Conservation (phyloP, 2,113 vertebrate species). For the Sebastes fasciatus region DNA sequence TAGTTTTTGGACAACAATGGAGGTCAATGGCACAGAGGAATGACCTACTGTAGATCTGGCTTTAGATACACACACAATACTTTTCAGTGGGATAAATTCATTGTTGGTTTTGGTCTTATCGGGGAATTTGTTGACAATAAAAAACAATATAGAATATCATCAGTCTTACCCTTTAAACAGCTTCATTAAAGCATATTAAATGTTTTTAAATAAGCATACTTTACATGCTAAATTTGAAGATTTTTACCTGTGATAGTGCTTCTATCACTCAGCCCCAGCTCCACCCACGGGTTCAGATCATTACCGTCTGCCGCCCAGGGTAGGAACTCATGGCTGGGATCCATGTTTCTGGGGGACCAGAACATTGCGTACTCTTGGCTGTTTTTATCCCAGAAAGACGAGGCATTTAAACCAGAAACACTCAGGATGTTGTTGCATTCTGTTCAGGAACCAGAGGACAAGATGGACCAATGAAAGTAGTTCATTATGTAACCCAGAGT, state of each 20-base stretch:
- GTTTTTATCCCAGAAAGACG: constrained; percentile 81
- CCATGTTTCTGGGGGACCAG: constrained; percentile 71
- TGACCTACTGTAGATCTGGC: not conserved
- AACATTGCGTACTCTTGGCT: constrained; percentile 54
- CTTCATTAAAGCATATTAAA: not conserved
- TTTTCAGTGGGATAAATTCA: too few species aligned
- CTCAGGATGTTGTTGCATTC: constrained; percentile 82
- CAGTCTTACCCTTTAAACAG: not conserved
- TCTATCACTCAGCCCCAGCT: constrained; percentile 86
- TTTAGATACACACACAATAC: too few species aligned
- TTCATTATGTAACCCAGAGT: not conserved
- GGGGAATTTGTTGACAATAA: not conserved
- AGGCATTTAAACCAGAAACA: constrained; percentile 81
- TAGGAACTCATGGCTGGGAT: constrained; percentile 25
- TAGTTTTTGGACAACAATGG: not conserved
- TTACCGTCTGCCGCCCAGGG: constrained; percentile 72
- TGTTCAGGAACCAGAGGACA: constrained; percentile 60
- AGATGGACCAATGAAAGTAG: not conserved
- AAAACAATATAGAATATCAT: not conserved
- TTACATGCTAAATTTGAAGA: not conserved
- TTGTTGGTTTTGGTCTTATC: not conserved
- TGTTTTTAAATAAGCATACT: not conserved
- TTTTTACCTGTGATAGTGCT: constrained; percentile 85
- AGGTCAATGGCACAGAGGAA: not conserved
- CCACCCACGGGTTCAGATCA: constrained; percentile 81